Percentiles rank a stretch among this genome's conserved stretches.
Evolutionary conservation across 2,113 vertebrate genomes (phyloP).

Genomic region (Thermophis baileyi): DNA sequence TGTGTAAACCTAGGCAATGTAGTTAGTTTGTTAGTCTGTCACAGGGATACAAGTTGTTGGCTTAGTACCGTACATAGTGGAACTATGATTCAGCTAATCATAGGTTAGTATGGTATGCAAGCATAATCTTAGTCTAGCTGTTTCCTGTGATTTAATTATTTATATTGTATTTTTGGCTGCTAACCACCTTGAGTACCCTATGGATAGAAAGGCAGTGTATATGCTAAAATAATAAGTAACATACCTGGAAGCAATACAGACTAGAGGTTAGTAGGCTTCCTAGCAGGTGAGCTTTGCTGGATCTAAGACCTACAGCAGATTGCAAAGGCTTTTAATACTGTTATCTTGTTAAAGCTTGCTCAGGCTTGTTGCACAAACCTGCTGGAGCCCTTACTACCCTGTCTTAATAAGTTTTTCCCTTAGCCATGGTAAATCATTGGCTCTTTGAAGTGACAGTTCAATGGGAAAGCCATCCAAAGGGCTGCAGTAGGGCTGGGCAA

Average conservation of each 20-base stretch:
- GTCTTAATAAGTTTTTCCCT: slow-evolving; percentile 34
- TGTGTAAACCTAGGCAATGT: not conserved
- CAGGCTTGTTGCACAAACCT: slow-evolving; percentile 18
- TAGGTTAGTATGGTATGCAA: not conserved
- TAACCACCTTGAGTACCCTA: not conserved
- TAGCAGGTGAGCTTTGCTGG: not conserved
- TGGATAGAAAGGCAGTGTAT: not conserved
- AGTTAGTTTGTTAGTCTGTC: not conserved
- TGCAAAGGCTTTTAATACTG: not conserved
- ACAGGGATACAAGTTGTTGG: not conserved
- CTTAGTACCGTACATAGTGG: not conserved
- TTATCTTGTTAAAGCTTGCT: slow-evolving; percentile 9
- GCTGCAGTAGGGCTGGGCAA: slow-evolving; percentile 23
- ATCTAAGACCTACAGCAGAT: not conserved
- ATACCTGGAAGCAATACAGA: slow-evolving; percentile 6
- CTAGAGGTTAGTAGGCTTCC: not conserved
- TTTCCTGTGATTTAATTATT: not conserved
- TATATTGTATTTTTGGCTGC: not conserved
- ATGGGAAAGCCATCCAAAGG: slow-evolving; percentile 22
- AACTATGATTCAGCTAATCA: not conserved
- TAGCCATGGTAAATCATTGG: slow-evolving; percentile 51
- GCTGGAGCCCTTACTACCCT: not conserved
- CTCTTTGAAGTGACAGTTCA: slow-evolving; percentile 33
- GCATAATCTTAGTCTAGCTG: not conserved
- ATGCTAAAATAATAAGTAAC: not conserved